Evolutionary conservation across 2,113 vertebrate genomes (phyloP), one percentile per base, ranked within the genome.

Genomic region (Pseudolaguvia tuberculata): DNA sequence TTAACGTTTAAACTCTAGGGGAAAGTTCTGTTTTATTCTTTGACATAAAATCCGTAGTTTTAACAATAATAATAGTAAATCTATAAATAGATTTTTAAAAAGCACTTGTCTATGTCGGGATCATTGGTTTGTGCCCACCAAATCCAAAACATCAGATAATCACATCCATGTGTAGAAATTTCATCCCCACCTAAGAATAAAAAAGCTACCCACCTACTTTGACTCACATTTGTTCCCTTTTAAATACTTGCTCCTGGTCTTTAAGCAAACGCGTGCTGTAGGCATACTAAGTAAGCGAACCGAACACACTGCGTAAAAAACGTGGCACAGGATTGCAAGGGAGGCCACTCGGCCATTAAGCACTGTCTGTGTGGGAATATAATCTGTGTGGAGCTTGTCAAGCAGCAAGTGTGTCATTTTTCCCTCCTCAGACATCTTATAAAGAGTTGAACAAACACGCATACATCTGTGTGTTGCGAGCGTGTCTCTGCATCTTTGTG

Each of bases 401-500:
- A 51, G 55, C 45, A 12, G 45, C 71, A 62, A 62, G 57, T 69
- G 63, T 45, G 39, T 61, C 47, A 21, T 52, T 67, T 71, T 45
- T 9, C 13, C 42, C 17, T 11, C 68, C 57, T 45, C 3, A 52
- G 59, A 72, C 58, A 58, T 80, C 73, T 67, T 67, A 55, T 56
- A 47, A 70, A 77, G 76, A 56, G 14, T 72, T 73, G 57, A 77
- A 63, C 71, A 63, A 45, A 52, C 70, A 35, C 53, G 45, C 66
- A 53, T 56, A 63, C 74, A 65, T 65, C 53, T 47, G 51, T 51
- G 57, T 48, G 57, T 73, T 76, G 75, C 42, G 59, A 79, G 75
- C 79, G 58, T 80, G 78, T 73, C 78, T 69, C 74, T 82, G 80
- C 76, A 82, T 80, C 84, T 77, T 77, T 67, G 72, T 74, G 79